These are phyloP conservation scores for Molorchus minor DNA, from an alignment of 2,888 invertebrate genomes.

Conservation along the genomic window DNA sequence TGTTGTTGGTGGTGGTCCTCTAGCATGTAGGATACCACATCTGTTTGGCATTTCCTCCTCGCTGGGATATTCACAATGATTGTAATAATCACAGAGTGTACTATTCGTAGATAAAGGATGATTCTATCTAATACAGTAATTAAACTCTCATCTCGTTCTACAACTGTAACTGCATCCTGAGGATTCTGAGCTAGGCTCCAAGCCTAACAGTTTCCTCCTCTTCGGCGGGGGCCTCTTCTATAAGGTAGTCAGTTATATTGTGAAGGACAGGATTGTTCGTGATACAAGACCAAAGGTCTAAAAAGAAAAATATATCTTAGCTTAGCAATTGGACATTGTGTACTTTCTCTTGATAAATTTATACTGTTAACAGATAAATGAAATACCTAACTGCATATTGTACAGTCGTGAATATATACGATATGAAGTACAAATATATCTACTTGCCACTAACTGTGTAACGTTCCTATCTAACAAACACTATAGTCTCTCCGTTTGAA, in stretches of 20 bases:
- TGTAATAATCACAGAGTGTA: slow-evolving; percentile 99
- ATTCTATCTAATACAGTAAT: slow-evolving; percentile 81
- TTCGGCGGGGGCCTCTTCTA: slow-evolving; percentile 99
- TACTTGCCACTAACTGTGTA: too few species aligned
- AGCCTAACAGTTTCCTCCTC: slow-evolving; percentile 92
- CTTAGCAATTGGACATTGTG: too few species aligned
- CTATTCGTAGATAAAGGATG: slow-evolving; percentile 92
- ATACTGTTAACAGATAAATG: too few species aligned
- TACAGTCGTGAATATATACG: too few species aligned
- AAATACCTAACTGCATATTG: too few species aligned
- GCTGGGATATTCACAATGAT: slow-evolving; percentile 98
- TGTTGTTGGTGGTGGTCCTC: slow-evolving; percentile 86
- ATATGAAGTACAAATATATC: too few species aligned
- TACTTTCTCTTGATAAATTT: too few species aligned
- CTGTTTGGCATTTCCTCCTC: slow-evolving; percentile 99
- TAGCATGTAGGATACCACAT: slow-evolving; percentile 97
- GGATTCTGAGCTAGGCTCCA: slow-evolving; percentile 65
- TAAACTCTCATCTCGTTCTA: slow-evolving; percentile 78
- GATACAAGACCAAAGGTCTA: slow-evolving; percentile 77
- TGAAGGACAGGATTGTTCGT: slow-evolving; percentile 92
- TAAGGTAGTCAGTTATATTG: slow-evolving; percentile 96
- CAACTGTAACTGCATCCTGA: slow-evolving; percentile 61
- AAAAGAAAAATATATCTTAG: too few species aligned
- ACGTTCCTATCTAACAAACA: too few species aligned
- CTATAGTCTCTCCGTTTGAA: too few species aligned